Evolutionary conservation across 2,797 vertebrate species (phyloP).

Genomic region (Karalla daura): DNA sequence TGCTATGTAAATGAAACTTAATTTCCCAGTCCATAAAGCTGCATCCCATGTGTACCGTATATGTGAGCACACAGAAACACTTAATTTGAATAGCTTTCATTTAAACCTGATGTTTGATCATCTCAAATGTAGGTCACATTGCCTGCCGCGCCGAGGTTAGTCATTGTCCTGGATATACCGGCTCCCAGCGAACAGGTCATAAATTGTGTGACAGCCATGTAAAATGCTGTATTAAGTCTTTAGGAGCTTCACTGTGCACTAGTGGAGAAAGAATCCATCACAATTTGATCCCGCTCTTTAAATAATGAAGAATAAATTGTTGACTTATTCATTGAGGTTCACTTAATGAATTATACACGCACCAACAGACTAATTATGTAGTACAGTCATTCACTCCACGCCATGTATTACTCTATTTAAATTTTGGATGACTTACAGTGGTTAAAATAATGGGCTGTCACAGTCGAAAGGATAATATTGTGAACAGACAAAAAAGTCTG

Average conservation of each 20-base stretch:
- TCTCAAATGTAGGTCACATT: too few species aligned
- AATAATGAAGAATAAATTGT: background rate
- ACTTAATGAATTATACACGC: background rate
- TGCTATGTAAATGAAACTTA: background rate
- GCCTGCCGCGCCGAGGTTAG: too few species aligned
- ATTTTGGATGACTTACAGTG: background rate
- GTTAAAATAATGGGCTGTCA: background rate
- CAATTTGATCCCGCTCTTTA: background rate
- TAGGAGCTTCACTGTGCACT: background rate
- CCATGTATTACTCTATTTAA: background rate
- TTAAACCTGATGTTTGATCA: too few species aligned
- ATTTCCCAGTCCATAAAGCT: background rate
- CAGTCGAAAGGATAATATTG: background rate
- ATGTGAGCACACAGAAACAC: too few species aligned
- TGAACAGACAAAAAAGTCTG: background rate
- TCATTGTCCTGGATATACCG: background rate
- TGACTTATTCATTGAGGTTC: background rate
- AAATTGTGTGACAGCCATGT: background rate
- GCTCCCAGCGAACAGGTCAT: background rate
- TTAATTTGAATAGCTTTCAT: too few species aligned
- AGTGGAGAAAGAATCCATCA: background rate
- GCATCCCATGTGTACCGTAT: too few species aligned
- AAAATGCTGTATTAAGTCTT: background rate
- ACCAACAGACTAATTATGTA: background rate
- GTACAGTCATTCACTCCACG: background rate